phyloP scores from a whole-genome alignment of 2,797 vertebrate genomes.

The Presbytis comata region DNA sequence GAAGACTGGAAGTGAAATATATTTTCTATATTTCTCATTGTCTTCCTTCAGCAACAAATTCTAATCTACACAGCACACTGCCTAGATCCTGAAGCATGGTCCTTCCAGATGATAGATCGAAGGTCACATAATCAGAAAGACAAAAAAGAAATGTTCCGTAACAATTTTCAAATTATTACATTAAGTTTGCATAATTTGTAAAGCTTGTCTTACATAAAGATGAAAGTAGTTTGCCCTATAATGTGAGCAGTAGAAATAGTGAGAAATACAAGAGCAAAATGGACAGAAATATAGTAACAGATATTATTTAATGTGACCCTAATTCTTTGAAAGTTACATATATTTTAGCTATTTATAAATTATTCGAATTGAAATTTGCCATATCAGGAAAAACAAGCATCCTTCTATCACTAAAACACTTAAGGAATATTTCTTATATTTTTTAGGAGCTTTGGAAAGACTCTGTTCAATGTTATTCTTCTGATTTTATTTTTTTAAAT shows the following conservation, averaged over 20 bases:
- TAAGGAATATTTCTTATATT: background rate
- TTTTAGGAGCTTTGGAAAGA: background rate
- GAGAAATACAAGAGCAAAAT: background rate
- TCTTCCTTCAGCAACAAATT: background rate
- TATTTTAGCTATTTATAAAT: background rate
- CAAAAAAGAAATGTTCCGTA: background rate
- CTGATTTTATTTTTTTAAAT: background rate
- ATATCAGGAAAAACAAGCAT: background rate
- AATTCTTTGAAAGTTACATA: background rate
- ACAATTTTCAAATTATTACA: background rate
- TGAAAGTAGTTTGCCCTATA: background rate
- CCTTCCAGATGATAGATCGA: background rate
- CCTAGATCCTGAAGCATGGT: background rate
- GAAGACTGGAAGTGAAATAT: background rate
- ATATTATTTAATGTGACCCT: background rate
- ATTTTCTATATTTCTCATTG: background rate
- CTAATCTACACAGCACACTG: background rate
- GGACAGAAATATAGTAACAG: background rate
- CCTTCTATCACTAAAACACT: background rate
- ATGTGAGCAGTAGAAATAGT: background rate
- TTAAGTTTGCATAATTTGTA: background rate
- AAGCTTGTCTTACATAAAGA: background rate
- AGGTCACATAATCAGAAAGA: background rate
- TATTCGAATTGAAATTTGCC: background rate
- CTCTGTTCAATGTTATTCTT: background rate